phyloP scores from a whole-genome alignment of 2,797 vertebrate genomes.

The Orestias chungarensis region DNA sequence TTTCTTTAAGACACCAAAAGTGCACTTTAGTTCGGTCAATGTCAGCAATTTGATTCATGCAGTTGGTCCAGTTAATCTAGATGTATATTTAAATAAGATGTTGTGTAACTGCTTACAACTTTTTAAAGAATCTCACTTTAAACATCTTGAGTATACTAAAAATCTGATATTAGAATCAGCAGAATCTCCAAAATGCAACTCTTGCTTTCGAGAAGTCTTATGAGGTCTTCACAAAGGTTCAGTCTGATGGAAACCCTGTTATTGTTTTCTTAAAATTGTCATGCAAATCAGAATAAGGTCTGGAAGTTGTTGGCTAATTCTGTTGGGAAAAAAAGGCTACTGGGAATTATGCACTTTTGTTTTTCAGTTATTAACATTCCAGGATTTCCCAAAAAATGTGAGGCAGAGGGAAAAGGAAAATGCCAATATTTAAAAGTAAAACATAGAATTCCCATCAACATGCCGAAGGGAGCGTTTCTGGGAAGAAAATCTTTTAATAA shows the following conservation, averaged over 20 bases:
- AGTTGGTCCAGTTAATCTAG: background rate
- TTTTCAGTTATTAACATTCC: constrained; percentile 72
- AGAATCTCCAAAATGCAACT: constrained; percentile 29
- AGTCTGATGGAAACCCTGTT: constrained; percentile 30
- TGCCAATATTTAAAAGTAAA: constrained; percentile 72
- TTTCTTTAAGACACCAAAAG: background rate
- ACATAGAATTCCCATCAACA: constrained; percentile 71
- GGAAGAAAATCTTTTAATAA: constrained; percentile 43
- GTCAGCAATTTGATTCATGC: background rate
- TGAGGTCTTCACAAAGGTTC: constrained; percentile 18
- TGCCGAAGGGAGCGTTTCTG: constrained; percentile 55
- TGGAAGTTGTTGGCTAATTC: constrained; percentile 61
- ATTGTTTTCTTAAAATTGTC: constrained; percentile 53
- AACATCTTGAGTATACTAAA: background rate
- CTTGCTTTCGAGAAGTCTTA: constrained; percentile 18
- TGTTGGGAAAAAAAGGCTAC: constrained; percentile 64
- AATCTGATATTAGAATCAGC: constrained; percentile 8
- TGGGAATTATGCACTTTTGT: constrained; percentile 57
- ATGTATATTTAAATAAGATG: background rate
- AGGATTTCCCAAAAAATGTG: constrained; percentile 69
- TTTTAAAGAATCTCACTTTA: background rate
- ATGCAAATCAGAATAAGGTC: constrained; percentile 58
- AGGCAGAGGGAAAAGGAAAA: constrained; percentile 66
- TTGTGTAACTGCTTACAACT: background rate
- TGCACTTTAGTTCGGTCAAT: background rate